Percentiles rank a stretch among this genome's conserved stretches.
Evolutionary conservation across 2,797 vertebrate genomes (phyloP).

Genomic region (Esox masquinongy): DNA sequence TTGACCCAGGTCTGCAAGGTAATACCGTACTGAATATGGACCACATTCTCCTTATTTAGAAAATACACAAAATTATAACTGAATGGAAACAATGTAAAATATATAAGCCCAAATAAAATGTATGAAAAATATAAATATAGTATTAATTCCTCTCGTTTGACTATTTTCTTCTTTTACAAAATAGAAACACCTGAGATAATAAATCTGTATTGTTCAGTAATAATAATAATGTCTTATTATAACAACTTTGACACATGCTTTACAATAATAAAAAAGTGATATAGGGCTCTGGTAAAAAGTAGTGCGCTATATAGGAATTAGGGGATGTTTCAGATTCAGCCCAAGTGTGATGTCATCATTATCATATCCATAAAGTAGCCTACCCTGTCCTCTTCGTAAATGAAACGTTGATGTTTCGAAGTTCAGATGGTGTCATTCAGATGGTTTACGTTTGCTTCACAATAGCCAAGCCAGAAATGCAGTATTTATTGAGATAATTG

Average conservation of each 20-base stretch:
- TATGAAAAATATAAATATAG: slow-evolving; percentile 66
- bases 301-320: background rate
- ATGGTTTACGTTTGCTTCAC: slow-evolving; percentile 46
- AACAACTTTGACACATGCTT: slow-evolving; percentile 59
- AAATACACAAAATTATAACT: slow-evolving; percentile 67
- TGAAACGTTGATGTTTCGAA: slow-evolving; percentile 44
- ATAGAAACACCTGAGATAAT: slow-evolving; percentile 57
- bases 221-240: slow-evolving; percentile 55
- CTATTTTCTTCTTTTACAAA: slow-evolving; percentile 57
- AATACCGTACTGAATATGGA: background rate
- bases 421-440: slow-evolving; percentile 37
- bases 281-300: slow-evolving; percentile 21
- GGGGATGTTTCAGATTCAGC: slow-evolving; percentile 24
- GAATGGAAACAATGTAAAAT: slow-evolving; percentile 52
- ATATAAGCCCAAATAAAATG: slow-evolving; percentile 63
- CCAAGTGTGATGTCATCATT: slow-evolving; percentile 57
- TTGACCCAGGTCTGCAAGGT: background rate
- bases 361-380: slow-evolving; percentile 46
- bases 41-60: slow-evolving; percentile 19
- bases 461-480: slow-evolving; percentile 77
- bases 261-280: slow-evolving; percentile 49
- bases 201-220: slow-evolving; percentile 63
- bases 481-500: slow-evolving; percentile 77
- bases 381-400: slow-evolving; percentile 69
- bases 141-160: slow-evolving; percentile 35